Conservation (phyloP, 2,113 vertebrate species). For the Poecilia latipinna region DNA sequence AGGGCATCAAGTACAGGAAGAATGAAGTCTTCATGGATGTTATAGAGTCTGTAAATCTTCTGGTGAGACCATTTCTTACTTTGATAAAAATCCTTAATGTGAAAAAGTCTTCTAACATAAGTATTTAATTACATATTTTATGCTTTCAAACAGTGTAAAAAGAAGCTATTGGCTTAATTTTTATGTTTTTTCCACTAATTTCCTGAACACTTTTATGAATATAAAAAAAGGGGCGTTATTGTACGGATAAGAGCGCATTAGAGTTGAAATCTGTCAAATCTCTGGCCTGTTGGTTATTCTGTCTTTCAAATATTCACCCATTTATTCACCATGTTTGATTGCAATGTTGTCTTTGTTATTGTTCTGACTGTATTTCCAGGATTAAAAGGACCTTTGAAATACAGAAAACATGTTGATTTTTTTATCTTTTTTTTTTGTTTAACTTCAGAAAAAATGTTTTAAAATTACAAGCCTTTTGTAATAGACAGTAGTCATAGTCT, state of each 20-base stretch:
- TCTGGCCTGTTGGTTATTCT: constrained; percentile 36
- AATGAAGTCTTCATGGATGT: constrained; percentile 88
- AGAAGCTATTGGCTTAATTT: neutral
- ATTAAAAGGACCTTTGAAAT: neutral
- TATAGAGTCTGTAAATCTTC: constrained; percentile 84
- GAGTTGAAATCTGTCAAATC: neutral
- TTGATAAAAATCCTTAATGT: neutral
- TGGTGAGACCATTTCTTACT: constrained; percentile 71
- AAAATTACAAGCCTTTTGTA: neutral
- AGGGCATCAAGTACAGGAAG: constrained; percentile 86
- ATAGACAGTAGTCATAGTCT: neutral
- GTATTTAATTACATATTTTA: neutral
- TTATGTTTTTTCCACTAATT: neutral
- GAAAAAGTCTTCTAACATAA: neutral
- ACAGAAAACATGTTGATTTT: too few relatives aligned
- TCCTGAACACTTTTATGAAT: neutral
- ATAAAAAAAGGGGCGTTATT: neutral
- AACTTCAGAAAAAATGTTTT: neutral
- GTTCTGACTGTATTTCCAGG: neutral
- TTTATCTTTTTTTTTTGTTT: neutral
- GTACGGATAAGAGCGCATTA: neutral
- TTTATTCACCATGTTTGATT: constrained; percentile 12
- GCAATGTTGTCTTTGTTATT: neutral
- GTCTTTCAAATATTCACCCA: constrained; percentile 50
- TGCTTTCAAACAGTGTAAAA: neutral